Evolutionary conservation across 2,113 vertebrate species (phyloP).

Genomic region (Petromus typicus): DNA sequence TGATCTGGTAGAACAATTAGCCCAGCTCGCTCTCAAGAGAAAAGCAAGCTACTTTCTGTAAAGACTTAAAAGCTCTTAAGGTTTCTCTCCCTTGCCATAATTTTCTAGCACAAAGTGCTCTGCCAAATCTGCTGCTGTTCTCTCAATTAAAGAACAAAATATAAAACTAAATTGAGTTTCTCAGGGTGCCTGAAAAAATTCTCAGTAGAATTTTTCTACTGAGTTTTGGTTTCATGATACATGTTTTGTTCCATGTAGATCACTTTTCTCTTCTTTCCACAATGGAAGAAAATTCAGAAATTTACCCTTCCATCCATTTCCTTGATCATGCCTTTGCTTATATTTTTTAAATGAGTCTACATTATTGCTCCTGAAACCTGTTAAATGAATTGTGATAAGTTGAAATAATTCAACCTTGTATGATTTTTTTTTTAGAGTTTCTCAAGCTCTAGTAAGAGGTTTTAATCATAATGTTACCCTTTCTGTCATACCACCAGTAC

Average conservation of each 20-base stretch:
- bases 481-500: background rate
- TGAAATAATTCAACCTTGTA: background rate
- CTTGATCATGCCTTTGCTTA: constrained; percentile 49
- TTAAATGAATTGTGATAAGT: background rate
- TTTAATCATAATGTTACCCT: background rate
- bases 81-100: constrained; percentile 27
- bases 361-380: background rate
- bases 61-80: constrained; percentile 69
- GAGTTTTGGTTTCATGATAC: constrained; percentile 55
- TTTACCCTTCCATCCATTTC: background rate
- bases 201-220: background rate
- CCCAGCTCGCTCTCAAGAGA: constrained; percentile 51
- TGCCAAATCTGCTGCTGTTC: background rate
- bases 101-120: constrained; percentile 39
- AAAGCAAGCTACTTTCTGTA: constrained; percentile 65
- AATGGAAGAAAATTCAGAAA: constrained; percentile 52
- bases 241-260: background rate
- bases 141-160: constrained; percentile 1
- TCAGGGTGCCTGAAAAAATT: constrained; percentile 27
- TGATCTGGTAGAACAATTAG: background rate
- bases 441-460: background rate
- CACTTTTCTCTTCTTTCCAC: background rate
- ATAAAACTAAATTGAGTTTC: constrained; percentile 9
- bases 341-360: background rate
- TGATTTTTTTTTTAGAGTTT: background rate